Evolutionary conservation across 2,888 invertebrate genomes (phyloP).

Genomic region (Drosophila nr. fundita): DNA sequence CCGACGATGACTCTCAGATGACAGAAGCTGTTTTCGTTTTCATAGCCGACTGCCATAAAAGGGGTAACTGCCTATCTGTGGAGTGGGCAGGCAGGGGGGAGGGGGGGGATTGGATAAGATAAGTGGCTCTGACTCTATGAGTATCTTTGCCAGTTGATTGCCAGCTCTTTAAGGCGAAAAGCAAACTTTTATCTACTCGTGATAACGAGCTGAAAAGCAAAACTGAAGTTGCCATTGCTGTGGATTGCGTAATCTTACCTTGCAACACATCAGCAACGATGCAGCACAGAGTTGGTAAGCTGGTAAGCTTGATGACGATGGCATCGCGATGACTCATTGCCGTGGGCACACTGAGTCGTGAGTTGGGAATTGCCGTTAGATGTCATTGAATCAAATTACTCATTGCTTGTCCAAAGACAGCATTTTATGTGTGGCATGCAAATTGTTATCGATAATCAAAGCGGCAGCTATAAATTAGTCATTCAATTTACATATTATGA

Average conservation of each 20-base stretch:
- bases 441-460: constrained; percentile 33
- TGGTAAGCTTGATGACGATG: constrained; percentile 40
- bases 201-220: constrained; percentile 46
- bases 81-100: constrained; percentile 6
- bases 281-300: constrained; percentile 1
- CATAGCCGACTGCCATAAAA: constrained; percentile 52
- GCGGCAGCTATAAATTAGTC: constrained; percentile 40
- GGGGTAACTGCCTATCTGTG: constrained; percentile 38
- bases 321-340: constrained; percentile 37
- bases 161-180: constrained; percentile 44
- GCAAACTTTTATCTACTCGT: constrained; percentile 57
- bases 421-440: constrained; percentile 46
- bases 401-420: neutral
- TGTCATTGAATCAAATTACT: constrained; percentile 20
- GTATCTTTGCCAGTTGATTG: constrained; percentile 27
- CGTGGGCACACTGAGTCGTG: constrained; percentile 46
- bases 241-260: constrained; percentile 41
- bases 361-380: constrained; percentile 60
- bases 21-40: constrained; percentile 28
- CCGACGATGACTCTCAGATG: constrained; percentile 1
- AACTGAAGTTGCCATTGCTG: constrained; percentile 23
- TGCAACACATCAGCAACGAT: neutral
- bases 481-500: constrained; percentile 50
- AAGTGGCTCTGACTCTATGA: constrained; percentile 40
- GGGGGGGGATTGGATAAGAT: constrained; percentile 46